A percentile compares a stretch with the other conserved stretches of the same genome.
Conservation (phyloP, 1,140 invertebrate species). For the Drosophila busckii region DNA sequence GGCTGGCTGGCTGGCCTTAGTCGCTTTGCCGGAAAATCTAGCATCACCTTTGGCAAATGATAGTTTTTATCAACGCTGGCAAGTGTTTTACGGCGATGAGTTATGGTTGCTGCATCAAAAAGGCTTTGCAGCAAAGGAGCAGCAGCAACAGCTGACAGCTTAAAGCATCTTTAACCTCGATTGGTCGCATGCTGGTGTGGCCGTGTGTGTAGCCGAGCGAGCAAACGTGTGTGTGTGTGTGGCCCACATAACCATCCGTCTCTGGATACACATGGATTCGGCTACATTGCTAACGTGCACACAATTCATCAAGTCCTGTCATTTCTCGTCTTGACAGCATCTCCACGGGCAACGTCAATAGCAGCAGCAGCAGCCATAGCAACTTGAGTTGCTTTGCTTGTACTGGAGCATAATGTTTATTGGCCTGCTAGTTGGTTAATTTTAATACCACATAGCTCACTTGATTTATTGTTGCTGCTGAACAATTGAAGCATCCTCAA, state of each 20-base stretch:
- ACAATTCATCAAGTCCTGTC: slow-evolving; percentile 73
- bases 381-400: not conserved
- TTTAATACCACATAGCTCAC: slow-evolving; percentile 59
- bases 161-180: slow-evolving; percentile 12
- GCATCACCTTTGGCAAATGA: slow-evolving; percentile 69
- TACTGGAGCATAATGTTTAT: slow-evolving; percentile 65
- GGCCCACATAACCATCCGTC: slow-evolving; percentile 55
- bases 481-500: slow-evolving; percentile 56
- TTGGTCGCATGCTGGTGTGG: slow-evolving; percentile 11
- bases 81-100: slow-evolving; percentile 62
- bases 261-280: slow-evolving; percentile 20
- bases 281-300: slow-evolving; percentile 58
- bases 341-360: not conserved
- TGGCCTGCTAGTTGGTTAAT: slow-evolving; percentile 73
- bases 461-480: slow-evolving; percentile 56
- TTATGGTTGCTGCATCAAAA: slow-evolving; percentile 71
- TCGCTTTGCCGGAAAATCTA: slow-evolving; percentile 25
- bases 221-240: slow-evolving; percentile 29
- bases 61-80: slow-evolving; percentile 64
- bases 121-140: slow-evolving; percentile 41
- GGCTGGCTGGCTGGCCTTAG: slow-evolving; percentile 14
- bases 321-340: slow-evolving; percentile 52
- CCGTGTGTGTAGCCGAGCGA: too few species aligned
- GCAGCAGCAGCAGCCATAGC: slow-evolving; percentile 2
- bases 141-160: slow-evolving; percentile 13